Percentiles rank a stretch among this genome's conserved stretches.
phyloP scores from a whole-genome alignment of 2,797 vertebrate genomes.

The Oophaga sylvatica region DNA sequence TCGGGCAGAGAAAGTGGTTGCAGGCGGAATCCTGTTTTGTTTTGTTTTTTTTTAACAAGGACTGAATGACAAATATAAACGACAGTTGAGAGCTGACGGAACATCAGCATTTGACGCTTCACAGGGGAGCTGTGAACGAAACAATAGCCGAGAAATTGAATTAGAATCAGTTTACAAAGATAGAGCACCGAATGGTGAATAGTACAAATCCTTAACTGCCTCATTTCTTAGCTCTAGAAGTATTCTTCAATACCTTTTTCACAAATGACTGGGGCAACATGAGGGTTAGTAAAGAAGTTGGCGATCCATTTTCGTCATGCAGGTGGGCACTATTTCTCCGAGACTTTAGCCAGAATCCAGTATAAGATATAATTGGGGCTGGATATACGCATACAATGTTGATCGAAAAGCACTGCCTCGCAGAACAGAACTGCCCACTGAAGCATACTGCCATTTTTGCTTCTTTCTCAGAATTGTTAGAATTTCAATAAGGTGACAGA shows the following conservation, averaged over 20 bases:
- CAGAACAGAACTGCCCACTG: slow-evolving; percentile 23
- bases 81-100: slow-evolving; percentile 85
- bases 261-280: not conserved
- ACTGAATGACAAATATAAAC: slow-evolving; percentile 92
- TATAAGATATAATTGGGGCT: slow-evolving; percentile 16
- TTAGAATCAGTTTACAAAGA: slow-evolving; percentile 79
- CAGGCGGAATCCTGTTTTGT: slow-evolving; percentile 77
- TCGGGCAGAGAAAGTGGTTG: slow-evolving; percentile 79
- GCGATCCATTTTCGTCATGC: not conserved
- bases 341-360: not conserved
- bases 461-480: not conserved
- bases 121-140: slow-evolving; percentile 85
- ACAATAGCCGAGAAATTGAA: slow-evolving; percentile 86
- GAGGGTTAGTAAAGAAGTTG: not conserved
- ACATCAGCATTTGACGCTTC: slow-evolving; percentile 89
- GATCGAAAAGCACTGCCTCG: slow-evolving; percentile 13
- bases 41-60: slow-evolving; percentile 82
- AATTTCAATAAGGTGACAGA: slow-evolving; percentile 38
- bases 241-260: slow-evolving; percentile 22
- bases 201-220: slow-evolving; percentile 19
- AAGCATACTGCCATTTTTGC: slow-evolving; percentile 32
- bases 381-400: slow-evolving; percentile 5
- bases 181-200: slow-evolving; percentile 40
- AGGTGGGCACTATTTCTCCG: slow-evolving; percentile 12
- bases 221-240: slow-evolving; percentile 8